Percentiles rank a stretch among this genome's conserved stretches.
Evolutionary conservation across 2,113 vertebrate genomes (phyloP).

Genomic region (Ardeotis arabs): DNA sequence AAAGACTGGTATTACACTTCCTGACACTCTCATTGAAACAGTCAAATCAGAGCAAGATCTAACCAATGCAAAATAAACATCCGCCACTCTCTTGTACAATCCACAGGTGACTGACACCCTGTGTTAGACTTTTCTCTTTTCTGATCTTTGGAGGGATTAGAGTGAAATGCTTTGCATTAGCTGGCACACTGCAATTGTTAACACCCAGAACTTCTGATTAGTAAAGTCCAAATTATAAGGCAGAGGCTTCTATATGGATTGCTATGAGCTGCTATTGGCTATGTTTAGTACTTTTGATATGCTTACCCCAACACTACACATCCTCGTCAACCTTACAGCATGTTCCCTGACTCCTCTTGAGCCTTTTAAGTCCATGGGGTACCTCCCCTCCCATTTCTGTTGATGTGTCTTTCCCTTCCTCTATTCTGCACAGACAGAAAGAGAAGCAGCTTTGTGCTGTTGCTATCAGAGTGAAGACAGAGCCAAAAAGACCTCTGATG

Average conservation of each 20-base stretch:
- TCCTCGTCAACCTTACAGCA: not conserved
- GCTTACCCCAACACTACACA: not conserved
- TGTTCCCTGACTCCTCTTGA: not conserved
- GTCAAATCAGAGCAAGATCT: not conserved
- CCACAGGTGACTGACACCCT: not conserved
- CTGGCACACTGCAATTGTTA: not conserved
- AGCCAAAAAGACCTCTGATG: not conserved
- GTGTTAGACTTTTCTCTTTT: not conserved
- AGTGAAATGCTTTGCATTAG: not conserved
- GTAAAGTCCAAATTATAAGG: not conserved
- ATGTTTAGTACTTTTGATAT: not conserved
- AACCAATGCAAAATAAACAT: not conserved
- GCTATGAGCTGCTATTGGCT: not conserved
- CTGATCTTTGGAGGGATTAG: not conserved
- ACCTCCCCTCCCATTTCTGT: rapidly evolving
- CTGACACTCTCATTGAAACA: not conserved
- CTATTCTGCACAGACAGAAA: not conserved
- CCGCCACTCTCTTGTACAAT: not conserved
- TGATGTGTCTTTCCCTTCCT: not conserved
- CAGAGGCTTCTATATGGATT: not conserved
- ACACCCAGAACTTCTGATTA: not conserved
- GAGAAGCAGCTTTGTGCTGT: not conserved
- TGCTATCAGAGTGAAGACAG: not conserved
- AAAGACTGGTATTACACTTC: not conserved
- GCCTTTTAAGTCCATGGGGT: not conserved